Percentiles rank a stretch among this genome's conserved stretches.
phyloP scores from a whole-genome alignment of 2,888 invertebrate genomes.

The Hecatera dysodea region DNA sequence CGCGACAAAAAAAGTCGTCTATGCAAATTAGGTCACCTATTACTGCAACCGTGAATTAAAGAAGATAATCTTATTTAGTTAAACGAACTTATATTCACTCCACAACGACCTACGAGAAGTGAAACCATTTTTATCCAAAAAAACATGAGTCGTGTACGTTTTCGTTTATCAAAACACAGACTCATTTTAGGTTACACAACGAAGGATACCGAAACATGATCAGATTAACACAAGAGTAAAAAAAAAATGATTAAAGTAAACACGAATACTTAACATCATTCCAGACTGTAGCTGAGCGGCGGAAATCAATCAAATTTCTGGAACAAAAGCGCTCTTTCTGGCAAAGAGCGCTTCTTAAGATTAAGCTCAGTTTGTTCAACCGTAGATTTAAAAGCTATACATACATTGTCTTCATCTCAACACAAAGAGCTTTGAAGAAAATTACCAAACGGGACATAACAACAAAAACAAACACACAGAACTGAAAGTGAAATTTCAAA shows the following conservation, averaged over 20 bases:
- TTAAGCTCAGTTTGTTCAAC: conserved; percentile 49
- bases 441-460: conserved; percentile 74
- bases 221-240: conserved; percentile 17
- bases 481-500: conserved; percentile 78
- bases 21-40: no score
- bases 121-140: not conserved
- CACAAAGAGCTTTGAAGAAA: conserved; percentile 70
- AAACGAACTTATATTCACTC: no score
- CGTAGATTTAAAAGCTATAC: conserved; percentile 54
- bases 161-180: conserved; percentile 16
- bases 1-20: no score
- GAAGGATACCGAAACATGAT: conserved; percentile 24
- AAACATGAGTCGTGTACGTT: not conserved
- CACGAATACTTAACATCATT: conserved; percentile 33
- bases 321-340: conserved; percentile 45
- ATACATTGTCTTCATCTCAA: conserved; percentile 56
- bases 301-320: conserved; percentile 44
- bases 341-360: conserved; percentile 18
- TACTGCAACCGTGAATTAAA: not conserved
- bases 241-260: conserved; percentile 22
- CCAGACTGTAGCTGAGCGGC: conserved; percentile 34
- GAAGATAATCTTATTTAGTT: not conserved
- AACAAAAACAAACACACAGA: conserved; percentile 74
- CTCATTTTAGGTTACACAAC: conserved; percentile 13
- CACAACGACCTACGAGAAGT: no score